Evolutionary conservation across 2,888 invertebrate species (phyloP), one percentile per base, ranked within the genome.

Genomic region (Salpingus planirostris): DNA sequence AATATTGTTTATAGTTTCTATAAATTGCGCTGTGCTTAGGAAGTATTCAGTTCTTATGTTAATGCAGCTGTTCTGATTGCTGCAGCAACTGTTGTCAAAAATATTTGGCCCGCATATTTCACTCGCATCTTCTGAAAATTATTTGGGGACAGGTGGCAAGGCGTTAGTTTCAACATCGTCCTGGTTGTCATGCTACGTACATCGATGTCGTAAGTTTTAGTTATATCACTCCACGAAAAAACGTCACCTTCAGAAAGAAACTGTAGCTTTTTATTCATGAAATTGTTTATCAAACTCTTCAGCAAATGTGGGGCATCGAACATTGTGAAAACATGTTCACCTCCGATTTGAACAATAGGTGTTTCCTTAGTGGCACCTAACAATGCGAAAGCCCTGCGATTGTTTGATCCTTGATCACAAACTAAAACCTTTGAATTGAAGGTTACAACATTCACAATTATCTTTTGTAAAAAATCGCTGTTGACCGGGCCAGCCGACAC

Each of bases 1-100:
- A 33, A 36, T 36, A 7, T 36, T 31, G 15, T 44, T 36, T 13
- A 43, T 30, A n/a, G 30, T 39, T 31, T 40, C 14, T 14, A 44
- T 26, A 29, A 43, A 44, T 6, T 36, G 25, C 13, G 33, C 33
- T 1, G 42, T 44, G 21, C 40, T 21, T 18, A 22, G 3, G 22
- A 24, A 24, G 27, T 37, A 23, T 15, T 13, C 11, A 35, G 23
- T 23, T 42, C 27, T n/a, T 30, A 13, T 21, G 29, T 41, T 24
- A 11, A 15, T 7, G 28, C 22, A 18, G 29, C 34, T 6, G 40
- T 42, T 29, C 15, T 15, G 22, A 42, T 15, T 26, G 42, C 39
- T 10, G 36, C 30, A 13, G 42, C 32, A 21, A 40, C 40, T 18
- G 40, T 24, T 23, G 29, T 10, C 2, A 31, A 33, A 40, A 34